A percentile compares a stretch with the other conserved stretches of the same genome.
phyloP scores from a whole-genome alignment of 2,797 vertebrate genomes.

The Sus cebifrons region DNA sequence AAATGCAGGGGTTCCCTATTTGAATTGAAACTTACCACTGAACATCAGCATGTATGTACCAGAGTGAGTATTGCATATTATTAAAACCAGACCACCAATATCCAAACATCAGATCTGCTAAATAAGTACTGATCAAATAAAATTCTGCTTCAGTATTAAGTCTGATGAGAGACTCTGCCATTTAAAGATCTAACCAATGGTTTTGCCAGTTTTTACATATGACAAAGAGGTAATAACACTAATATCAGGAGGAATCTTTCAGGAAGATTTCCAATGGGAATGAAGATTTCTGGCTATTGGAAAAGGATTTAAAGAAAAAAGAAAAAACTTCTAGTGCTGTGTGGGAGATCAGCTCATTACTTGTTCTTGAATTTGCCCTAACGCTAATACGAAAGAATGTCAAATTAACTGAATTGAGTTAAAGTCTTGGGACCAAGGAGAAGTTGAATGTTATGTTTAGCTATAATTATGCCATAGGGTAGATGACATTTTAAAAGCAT shows the following conservation, averaged over 20 bases:
- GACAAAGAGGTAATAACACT: neutral
- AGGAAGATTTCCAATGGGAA: constrained; percentile 18
- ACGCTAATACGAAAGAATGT: neutral
- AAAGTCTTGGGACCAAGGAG: constrained; percentile 49
- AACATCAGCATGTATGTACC: neutral
- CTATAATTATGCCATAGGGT: neutral
- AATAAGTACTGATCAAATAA: constrained; percentile 49
- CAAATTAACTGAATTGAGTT: constrained; percentile 34
- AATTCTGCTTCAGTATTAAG: constrained; percentile 41
- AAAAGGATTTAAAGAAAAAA: constrained; percentile 68
- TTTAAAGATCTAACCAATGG: constrained; percentile 50
- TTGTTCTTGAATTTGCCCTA: constrained; percentile 64
- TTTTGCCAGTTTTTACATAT: constrained; percentile 1
- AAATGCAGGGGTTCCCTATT: neutral
- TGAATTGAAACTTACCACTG: neutral
- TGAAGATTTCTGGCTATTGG: constrained; percentile 55
- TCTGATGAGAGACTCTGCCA: constrained; percentile 28
- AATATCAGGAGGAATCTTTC: constrained; percentile 49
- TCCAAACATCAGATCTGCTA: constrained; percentile 18
- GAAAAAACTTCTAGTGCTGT: constrained; percentile 33
- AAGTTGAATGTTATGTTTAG: constrained; percentile 47
- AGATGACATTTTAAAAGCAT: constrained; percentile 41
- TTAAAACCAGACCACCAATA: constrained; percentile 21
- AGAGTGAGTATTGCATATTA: neutral
- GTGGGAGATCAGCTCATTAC: constrained; percentile 26